Conservation (phyloP, 2,888 invertebrate genomes). For the Eucera pruinosa region DNA sequence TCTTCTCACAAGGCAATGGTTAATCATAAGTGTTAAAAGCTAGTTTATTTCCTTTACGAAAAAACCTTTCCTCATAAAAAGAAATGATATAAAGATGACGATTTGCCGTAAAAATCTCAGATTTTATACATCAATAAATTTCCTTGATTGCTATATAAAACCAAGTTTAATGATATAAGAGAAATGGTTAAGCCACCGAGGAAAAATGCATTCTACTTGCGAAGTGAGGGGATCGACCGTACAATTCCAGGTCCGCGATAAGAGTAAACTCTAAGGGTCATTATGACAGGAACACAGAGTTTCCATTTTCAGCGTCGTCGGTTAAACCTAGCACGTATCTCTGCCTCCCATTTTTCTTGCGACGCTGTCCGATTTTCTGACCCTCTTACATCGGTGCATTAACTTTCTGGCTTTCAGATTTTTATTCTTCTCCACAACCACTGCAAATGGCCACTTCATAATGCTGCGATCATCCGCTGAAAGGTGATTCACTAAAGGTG, state of each 20-base stretch:
- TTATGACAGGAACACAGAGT: slow-evolving; percentile 82
- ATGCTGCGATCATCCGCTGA: slow-evolving; percentile 30
- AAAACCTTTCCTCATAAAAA: neutral
- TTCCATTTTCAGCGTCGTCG: slow-evolving; percentile 81
- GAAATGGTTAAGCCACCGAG: slow-evolving; percentile 29
- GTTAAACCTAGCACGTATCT: slow-evolving; percentile 66
- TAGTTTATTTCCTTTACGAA: neutral
- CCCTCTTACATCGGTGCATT: slow-evolving; percentile 57
- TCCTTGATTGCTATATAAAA: slow-evolving; percentile 43
- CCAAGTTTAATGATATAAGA: slow-evolving; percentile 40
- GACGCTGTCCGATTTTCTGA: slow-evolving; percentile 33
- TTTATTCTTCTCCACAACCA: slow-evolving; percentile 38
- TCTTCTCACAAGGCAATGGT: neutral
- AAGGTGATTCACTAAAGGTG: slow-evolving; percentile 16
- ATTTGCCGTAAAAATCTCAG: slow-evolving; percentile 44
- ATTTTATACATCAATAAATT: slow-evolving; percentile 59
- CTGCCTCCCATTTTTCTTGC: slow-evolving; percentile 62
- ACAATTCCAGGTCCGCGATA: slow-evolving; percentile 34
- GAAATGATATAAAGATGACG: neutral
- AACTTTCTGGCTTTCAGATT: slow-evolving; percentile 50
- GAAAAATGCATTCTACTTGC: slow-evolving; percentile 73
- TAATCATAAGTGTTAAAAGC: neutral
- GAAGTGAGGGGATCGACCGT: slow-evolving; percentile 54
- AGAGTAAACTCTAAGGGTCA: slow-evolving; percentile 73
- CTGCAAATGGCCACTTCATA: slow-evolving; percentile 48